phyloP scores from a whole-genome alignment of 1,140 invertebrate species.

The Dreissena polymorpha region DNA sequence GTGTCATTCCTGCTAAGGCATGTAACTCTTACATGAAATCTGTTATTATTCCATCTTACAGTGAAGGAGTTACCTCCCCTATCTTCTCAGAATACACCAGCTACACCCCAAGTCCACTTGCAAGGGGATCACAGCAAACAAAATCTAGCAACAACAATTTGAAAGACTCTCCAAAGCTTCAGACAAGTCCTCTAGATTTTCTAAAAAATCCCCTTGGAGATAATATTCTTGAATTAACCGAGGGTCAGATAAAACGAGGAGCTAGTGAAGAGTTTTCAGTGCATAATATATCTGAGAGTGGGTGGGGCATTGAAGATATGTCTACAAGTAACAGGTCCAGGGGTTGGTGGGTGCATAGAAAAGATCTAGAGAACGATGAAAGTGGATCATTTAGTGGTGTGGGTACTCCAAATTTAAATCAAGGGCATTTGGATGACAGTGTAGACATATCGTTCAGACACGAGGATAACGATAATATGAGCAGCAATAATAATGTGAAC shows the following conservation, averaged over 20 bases:
- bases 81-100: neutral
- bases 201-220: constrained; percentile 47
- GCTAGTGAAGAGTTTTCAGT: constrained; percentile 69
- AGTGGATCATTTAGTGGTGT: constrained; percentile 69
- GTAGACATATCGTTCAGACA: constrained; percentile 58
- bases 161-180: constrained; percentile 7
- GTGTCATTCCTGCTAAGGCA: no score
- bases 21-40: no score
- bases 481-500: constrained; percentile 44
- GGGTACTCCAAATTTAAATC: constrained; percentile 44
- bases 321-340: constrained; percentile 47
- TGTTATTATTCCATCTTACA: constrained; percentile 80
- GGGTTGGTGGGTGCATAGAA: no score
- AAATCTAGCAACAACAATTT: neutral
- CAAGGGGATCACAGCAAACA: neutral
- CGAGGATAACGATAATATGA: constrained; percentile 42
- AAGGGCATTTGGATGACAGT: constrained; percentile 79
- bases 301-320: constrained; percentile 47
- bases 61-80: constrained; percentile 35
- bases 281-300: constrained; percentile 37
- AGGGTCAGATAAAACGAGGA: constrained; percentile 29
- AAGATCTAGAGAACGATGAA: constrained; percentile 57
- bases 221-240: constrained; percentile 23
- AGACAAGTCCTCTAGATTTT: constrained; percentile 29
- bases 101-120: constrained; percentile 18